A percentile compares a stretch with the other conserved stretches of the same genome.
phyloP scores from a whole-genome alignment of 2,113 vertebrate species.

The Periophthalmus modestus region DNA sequence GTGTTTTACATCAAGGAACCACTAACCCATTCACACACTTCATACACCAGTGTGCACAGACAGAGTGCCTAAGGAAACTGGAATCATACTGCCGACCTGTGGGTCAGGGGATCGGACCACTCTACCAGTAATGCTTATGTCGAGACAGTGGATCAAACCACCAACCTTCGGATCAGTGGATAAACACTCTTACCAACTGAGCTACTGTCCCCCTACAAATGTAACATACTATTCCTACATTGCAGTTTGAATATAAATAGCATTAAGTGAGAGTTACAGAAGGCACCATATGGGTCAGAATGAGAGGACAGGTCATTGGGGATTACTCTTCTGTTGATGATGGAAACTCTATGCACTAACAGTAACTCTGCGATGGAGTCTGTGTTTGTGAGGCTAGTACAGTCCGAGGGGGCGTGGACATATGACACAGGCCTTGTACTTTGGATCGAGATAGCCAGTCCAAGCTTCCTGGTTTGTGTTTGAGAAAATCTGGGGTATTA shows the following conservation, averaged over 20 bases:
- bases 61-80: too few relatives aligned
- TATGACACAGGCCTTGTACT: constrained; percentile 62
- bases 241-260: background rate
- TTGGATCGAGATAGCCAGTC: constrained; percentile 62
- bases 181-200: too few relatives aligned
- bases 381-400: constrained; percentile 35
- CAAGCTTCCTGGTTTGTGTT: constrained; percentile 50
- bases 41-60: too few relatives aligned
- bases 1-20: too few relatives aligned
- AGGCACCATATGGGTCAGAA: constrained; percentile 29
- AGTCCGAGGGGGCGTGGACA: constrained; percentile 29
- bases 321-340: background rate
- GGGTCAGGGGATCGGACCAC: too few relatives aligned
- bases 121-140: too few relatives aligned
- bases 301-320: constrained; percentile 15
- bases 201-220: too few relatives aligned
- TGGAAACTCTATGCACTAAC: constrained; percentile 19
- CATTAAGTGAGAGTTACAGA: constrained; percentile 1
- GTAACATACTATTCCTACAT: background rate
- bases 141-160: too few relatives aligned
- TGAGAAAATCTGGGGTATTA: constrained; percentile 53
- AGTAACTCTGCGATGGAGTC: background rate
- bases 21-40: too few relatives aligned
- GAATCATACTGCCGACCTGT: too few relatives aligned
- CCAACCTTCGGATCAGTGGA: too few relatives aligned